Conservation (phyloP, 2,888 invertebrate genomes). For the Phalera bucephala region DNA sequence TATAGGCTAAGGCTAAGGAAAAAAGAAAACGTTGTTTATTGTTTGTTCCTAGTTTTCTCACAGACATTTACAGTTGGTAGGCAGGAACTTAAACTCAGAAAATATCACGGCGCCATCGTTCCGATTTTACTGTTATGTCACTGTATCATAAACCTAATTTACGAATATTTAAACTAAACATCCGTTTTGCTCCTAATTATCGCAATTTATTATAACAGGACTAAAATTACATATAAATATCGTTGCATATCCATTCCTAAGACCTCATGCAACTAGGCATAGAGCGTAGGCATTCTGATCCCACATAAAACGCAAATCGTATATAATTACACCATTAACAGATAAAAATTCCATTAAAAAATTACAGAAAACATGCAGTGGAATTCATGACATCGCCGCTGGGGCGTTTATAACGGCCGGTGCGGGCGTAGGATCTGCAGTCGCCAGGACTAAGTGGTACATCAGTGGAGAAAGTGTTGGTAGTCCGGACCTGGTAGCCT, state of each 20-base stretch:
- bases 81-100: not conserved
- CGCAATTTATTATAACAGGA: not conserved
- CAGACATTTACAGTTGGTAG: not conserved
- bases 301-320: conserved; percentile 65
- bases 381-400: conserved; percentile 59
- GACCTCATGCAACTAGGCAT: conserved; percentile 10
- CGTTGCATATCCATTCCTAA: not conserved
- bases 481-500: conserved; percentile 50
- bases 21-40: too few relatives aligned
- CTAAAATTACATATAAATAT: not conserved
- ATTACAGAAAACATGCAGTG: conserved; percentile 56
- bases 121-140: not conserved
- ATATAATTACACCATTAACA: conserved; percentile 62
- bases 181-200: not conserved
- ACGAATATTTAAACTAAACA: not conserved
- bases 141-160: not conserved
- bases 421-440: conserved; percentile 55
- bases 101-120: not conserved
- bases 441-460: conserved; percentile 67
- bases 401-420: conserved; percentile 54
- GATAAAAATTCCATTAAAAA: conserved; percentile 60
- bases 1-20: too few relatives aligned
- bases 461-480: conserved; percentile 68
- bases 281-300: conserved; percentile 49
- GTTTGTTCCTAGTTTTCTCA: too few relatives aligned